Evolutionary conservation across 92 coral and sea anemone genomes (phyloP).

Genomic region (Ricordea florida): DNA sequence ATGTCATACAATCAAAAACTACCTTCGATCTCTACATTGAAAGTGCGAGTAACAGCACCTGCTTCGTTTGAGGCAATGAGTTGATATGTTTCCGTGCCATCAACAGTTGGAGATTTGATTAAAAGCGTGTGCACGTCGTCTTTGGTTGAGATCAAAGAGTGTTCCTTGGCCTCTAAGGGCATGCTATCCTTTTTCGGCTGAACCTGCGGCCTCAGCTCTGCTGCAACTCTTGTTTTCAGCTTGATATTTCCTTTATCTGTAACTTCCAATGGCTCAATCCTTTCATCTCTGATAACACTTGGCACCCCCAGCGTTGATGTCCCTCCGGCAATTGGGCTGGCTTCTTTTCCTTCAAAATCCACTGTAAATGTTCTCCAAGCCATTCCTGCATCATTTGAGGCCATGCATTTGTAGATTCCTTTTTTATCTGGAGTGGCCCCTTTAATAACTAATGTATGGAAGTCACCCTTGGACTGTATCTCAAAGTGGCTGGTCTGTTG

Average conservation of each 20-base stretch:
- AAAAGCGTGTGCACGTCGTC: conserved; percentile 63
- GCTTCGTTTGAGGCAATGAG: conserved; percentile 76
- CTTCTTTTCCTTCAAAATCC: conserved; percentile 71
- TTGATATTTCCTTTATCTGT: conserved; percentile 85
- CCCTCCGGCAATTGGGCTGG: neutral
- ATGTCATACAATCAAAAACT: neutral
- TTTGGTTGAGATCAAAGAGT: conserved; percentile 54
- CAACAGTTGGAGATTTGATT: conserved; percentile 59
- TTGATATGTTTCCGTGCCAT: conserved; percentile 70
- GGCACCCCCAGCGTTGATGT: conserved; percentile 30
- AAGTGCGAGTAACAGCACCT: conserved; percentile 57
- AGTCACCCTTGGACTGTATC: conserved; percentile 59
- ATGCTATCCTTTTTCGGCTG: conserved; percentile 85
- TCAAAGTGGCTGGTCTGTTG: conserved; percentile 63
- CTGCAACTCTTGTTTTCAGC: conserved; percentile 77
- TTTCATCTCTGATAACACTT: conserved; percentile 70
- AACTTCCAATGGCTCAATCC: conserved; percentile 65
- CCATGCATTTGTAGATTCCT: conserved; percentile 79
- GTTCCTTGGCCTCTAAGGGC: conserved; percentile 53
- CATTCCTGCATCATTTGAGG: conserved; percentile 73
- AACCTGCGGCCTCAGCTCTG: conserved; percentile 69
- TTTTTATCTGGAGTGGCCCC: conserved; percentile 76
- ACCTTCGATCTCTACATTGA: conserved; percentile 72
- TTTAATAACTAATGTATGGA: conserved; percentile 73
- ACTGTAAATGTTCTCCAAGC: conserved; percentile 78